These are phyloP conservation scores for Cheiracanthium punctorium DNA, from an alignment of 2,888 invertebrate species.

Conservation along the genomic window DNA sequence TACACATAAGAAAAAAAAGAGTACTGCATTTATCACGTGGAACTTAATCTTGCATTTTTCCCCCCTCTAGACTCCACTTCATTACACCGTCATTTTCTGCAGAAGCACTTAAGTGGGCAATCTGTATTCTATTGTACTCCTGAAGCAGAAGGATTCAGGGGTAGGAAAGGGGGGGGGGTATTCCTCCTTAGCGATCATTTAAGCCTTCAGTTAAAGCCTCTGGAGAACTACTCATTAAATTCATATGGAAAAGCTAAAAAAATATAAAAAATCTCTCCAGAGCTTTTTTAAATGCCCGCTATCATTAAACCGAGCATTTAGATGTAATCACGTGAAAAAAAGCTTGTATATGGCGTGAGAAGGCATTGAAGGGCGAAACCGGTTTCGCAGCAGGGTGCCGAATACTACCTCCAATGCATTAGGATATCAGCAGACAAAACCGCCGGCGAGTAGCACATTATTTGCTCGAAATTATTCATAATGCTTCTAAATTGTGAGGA, in stretches of 20 bases:
- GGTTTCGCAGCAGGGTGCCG: not conserved
- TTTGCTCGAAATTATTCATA: not conserved
- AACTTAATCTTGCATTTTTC: not conserved
- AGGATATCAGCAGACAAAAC: not conserved
- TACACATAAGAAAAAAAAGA: not conserved
- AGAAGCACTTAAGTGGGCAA: not conserved
- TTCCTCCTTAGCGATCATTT: not conserved
- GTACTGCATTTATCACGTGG: not conserved
- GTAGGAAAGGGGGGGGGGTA: too few relatives aligned
- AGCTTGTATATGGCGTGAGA: not conserved
- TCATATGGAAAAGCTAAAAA: not conserved
- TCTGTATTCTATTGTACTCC: not conserved
- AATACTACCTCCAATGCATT: not conserved
- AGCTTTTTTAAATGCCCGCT: not conserved
- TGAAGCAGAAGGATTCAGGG: too few relatives aligned
- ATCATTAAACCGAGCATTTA: not conserved
- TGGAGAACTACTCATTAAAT: not conserved
- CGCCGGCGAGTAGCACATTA: not conserved
- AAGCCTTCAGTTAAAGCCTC: not conserved
- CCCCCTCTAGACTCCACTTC: not conserved
- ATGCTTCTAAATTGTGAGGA: not conserved
- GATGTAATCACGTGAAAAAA: not conserved
- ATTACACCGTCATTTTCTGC: not conserved
- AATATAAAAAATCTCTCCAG: not conserved
- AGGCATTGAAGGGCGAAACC: not conserved